These are phyloP conservation scores for Chelidonichthys spinosus DNA, from an alignment of 2,797 vertebrate species.

Conservation along the genomic window DNA sequence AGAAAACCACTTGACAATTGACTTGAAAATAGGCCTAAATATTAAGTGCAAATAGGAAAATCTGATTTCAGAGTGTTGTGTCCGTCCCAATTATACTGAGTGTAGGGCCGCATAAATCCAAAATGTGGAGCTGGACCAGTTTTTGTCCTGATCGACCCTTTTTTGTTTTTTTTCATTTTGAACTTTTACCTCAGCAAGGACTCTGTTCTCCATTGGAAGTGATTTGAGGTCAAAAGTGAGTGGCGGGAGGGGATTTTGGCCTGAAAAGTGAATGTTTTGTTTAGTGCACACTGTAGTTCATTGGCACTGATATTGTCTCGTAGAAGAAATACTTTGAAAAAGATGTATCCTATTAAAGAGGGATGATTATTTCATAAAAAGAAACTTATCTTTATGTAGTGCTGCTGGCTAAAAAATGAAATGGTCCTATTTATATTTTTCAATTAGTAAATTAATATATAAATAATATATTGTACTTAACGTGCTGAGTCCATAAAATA, in stretches of 20 bases:
- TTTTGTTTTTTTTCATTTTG: constrained; percentile 46
- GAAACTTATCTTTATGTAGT: neutral
- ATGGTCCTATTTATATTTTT: neutral
- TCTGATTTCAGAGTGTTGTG: constrained; percentile 21
- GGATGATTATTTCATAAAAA: neutral
- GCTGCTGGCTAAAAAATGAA: neutral
- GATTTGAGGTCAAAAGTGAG: constrained; percentile 9
- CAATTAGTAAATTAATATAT: neutral
- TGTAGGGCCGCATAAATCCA: constrained; percentile 31
- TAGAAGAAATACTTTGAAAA: constrained; percentile 10
- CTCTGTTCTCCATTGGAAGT: constrained; percentile 45
- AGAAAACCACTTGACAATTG: neutral
- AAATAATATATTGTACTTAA: neutral
- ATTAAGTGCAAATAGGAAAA: constrained; percentile 16
- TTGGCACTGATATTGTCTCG: constrained; percentile 8
- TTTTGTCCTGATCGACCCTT: constrained; percentile 26
- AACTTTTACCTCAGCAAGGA: constrained; percentile 30
- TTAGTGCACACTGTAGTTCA: constrained; percentile 42
- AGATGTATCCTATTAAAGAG: neutral
- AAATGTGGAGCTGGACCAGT: constrained; percentile 37
- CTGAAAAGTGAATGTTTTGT: constrained; percentile 40
- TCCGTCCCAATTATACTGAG: constrained; percentile 12
- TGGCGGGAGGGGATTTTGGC: neutral
- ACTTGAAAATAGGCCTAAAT: neutral
- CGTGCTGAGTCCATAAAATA: neutral